phyloP scores from a whole-genome alignment of 2,888 invertebrate genomes.

The Spisula solida region DNA sequence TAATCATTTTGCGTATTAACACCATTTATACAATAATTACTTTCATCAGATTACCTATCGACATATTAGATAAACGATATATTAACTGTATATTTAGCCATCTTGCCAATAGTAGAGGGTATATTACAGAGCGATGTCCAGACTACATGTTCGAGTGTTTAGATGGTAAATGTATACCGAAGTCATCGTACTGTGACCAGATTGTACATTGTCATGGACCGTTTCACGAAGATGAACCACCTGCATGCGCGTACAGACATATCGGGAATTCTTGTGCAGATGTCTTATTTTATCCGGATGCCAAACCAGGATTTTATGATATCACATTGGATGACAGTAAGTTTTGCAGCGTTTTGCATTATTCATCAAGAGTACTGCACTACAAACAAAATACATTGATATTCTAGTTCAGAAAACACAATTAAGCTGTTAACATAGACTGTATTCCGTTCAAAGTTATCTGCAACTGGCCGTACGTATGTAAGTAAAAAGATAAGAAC shows the following conservation, averaged over 20 bases:
- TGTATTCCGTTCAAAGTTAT: too few species aligned
- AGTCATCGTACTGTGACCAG: slow-evolving; percentile 24
- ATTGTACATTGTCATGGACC: slow-evolving; percentile 39
- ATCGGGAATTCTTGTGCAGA: background rate
- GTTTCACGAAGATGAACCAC: slow-evolving; percentile 41
- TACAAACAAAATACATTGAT: too few species aligned
- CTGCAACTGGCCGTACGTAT: too few species aligned
- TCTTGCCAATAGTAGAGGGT: background rate
- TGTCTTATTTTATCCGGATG: background rate
- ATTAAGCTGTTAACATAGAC: too few species aligned
- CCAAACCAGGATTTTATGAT: background rate
- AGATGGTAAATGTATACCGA: slow-evolving; percentile 23
- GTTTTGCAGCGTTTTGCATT: background rate
- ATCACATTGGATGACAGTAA: slow-evolving; percentile 22
- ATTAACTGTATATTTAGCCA: too few species aligned
- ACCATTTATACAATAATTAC: too few species aligned
- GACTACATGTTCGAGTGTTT: slow-evolving; percentile 23
- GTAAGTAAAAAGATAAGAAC: too few species aligned
- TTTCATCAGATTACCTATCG: too few species aligned
- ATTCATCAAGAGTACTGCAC: too few species aligned
- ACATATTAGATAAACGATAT: too few species aligned
- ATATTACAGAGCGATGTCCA: slow-evolving; percentile 21
- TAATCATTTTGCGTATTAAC: too few species aligned
- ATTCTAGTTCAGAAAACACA: too few species aligned
- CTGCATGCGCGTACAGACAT: slow-evolving; percentile 18